These are phyloP conservation scores for Calosoma granatense DNA, from an alignment of 1,140 invertebrate genomes.

Conservation along the genomic window DNA sequence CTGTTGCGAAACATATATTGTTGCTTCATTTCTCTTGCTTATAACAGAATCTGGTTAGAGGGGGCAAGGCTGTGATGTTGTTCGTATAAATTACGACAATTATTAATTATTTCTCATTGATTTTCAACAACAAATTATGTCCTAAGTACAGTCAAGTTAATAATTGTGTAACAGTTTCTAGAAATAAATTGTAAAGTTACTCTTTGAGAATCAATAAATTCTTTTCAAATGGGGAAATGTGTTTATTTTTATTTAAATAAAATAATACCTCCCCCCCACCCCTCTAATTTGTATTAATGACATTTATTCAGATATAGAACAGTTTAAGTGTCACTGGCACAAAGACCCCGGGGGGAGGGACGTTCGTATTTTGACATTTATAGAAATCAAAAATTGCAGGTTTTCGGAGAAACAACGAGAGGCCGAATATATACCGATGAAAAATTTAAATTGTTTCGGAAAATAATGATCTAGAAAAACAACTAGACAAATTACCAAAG, in stretches of 20 bases:
- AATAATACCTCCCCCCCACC: too few relatives aligned
- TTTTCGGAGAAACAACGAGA: conserved; percentile 29
- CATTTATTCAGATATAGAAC: too few relatives aligned
- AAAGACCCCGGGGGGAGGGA: too few relatives aligned
- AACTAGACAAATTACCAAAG: background rate
- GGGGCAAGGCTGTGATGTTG: conserved; percentile 4
- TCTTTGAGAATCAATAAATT: conserved; percentile 13
- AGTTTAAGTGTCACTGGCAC: too few relatives aligned
- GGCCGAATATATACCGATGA: conserved; percentile 33
- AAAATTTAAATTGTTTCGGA: conserved; percentile 30
- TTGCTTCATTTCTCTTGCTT: background rate
- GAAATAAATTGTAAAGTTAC: conserved; percentile 4
- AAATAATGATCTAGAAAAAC: background rate
- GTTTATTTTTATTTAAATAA: conserved; percentile 15
- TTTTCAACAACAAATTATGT: conserved; percentile 7
- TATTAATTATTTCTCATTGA: too few relatives aligned
- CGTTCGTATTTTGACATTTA: conserved; percentile 5
- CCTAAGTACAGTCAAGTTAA: background rate
- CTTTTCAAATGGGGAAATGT: conserved; percentile 12
- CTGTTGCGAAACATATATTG: background rate
- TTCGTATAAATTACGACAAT: too few relatives aligned
- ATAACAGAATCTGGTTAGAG: background rate
- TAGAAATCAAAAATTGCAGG: conserved; percentile 22
- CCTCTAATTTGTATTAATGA: too few relatives aligned
- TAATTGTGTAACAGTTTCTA: conserved; percentile 13